Evolutionary conservation across 2,888 invertebrate species (phyloP).

Genomic region (Clivina fossor): DNA sequence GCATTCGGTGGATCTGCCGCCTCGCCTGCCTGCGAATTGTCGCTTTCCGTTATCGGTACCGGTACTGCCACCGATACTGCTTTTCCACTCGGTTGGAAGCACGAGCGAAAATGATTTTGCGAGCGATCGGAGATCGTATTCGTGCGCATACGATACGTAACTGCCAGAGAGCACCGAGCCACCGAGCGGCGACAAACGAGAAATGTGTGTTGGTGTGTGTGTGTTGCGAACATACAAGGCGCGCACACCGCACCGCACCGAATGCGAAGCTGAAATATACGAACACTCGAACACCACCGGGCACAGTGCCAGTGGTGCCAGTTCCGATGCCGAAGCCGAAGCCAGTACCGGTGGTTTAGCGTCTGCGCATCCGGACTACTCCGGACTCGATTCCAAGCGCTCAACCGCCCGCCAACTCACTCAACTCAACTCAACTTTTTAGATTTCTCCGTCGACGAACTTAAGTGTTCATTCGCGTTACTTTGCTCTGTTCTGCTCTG

Average conservation of each 20-base stretch:
- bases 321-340: constrained; percentile 9
- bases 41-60: too few species aligned
- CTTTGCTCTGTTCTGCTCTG: neutral
- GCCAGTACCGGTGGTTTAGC: constrained; percentile 17
- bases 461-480: constrained; percentile 24
- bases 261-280: neutral
- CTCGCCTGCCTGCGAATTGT: too few species aligned
- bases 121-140: too few species aligned
- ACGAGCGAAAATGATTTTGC: too few species aligned
- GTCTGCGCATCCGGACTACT: constrained; percentile 25
- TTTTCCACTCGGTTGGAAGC: too few species aligned
- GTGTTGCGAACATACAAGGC: neutral
- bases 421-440: constrained; percentile 23
- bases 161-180: too few species aligned
- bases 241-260: too few species aligned
- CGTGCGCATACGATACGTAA: too few species aligned
- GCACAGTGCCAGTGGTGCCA: neutral
- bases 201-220: neutral
- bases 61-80: too few species aligned
- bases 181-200: constrained; percentile 10
- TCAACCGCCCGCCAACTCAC: too few species aligned
- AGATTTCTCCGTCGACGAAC: constrained; percentile 29
- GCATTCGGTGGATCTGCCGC: too few species aligned
- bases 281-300: neutral
- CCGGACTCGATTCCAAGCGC: too few species aligned